Evolutionary conservation across 2,113 vertebrate species (phyloP).

Genomic region (Eclectus roratus): DNA sequence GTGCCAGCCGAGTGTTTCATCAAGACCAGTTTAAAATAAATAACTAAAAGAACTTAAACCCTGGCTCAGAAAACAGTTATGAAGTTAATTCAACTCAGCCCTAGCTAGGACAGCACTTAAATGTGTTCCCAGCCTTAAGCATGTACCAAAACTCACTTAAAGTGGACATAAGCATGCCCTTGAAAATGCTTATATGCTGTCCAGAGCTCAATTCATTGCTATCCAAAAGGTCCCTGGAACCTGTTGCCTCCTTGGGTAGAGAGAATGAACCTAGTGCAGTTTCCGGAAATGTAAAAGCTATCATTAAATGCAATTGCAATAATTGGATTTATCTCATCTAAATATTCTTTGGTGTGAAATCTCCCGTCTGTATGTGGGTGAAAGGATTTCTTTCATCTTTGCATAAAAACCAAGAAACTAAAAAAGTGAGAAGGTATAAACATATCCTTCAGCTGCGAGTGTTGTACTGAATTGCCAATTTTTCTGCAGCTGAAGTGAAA

Average conservation of each 20-base stretch:
- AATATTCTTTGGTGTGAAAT: neutral
- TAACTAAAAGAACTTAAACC: neutral
- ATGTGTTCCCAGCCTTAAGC: neutral
- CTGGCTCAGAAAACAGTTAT: neutral
- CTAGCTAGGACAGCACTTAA: neutral
- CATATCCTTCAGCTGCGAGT: neutral
- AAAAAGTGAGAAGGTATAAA: conserved; percentile 16
- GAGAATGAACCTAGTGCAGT: neutral
- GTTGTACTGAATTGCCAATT: neutral
- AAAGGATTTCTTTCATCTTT: conserved; percentile 20
- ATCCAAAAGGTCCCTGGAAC: neutral
- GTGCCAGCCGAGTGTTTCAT: neutral
- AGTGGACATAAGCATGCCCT: neutral
- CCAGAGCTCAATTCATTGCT: neutral
- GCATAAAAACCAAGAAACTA: neutral
- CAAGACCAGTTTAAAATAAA: neutral
- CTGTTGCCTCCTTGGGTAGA: neutral
- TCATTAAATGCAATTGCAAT: neutral
- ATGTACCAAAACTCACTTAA: neutral
- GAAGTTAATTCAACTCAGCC: neutral
- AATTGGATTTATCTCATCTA: neutral
- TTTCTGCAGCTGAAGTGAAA: conserved; percentile 17
- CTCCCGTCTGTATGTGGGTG: neutral
- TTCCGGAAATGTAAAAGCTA: neutral
- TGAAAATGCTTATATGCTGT: neutral